Base-by-base conservation (phyloP, 2,113 vertebrate species). In the Pterocles orientalis region DNA sequence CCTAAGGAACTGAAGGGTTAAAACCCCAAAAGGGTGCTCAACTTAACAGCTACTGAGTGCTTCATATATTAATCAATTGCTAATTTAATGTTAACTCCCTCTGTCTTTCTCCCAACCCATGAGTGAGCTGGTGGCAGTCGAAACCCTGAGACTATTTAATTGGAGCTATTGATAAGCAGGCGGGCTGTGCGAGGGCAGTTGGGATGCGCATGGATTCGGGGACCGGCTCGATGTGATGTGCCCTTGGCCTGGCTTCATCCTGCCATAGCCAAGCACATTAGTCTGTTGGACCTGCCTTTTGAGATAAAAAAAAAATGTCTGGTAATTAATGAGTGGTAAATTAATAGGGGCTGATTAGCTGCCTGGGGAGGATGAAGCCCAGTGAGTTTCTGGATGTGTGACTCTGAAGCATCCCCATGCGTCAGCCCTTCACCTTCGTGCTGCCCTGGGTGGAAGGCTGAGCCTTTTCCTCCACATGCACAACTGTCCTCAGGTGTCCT, bases 61-160 rank as follows among this genome's bases (percentile, higher is more conserved):
- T 94, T 94, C 56, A 61, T 90, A 18, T 69, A 90, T 75, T 83
- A 95, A 95, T 97, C 43, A 56, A 95, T 95, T 73, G 47, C 16
- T 96, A 71, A 86, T 93, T 95, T 94, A 96, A 78, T 97, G 95
- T 90, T 80, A 94, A 56, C 36, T 69, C 39, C 68, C 80, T 24
- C 39, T 83, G 41, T 89, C 50, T 53, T 68, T 83, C 23, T 82
- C 62, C 75, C 48, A 43, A 18, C 33, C 33, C 11, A 1, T 20
- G 86, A 7, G 73, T 39, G 65, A 66, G 89, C 70, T 70, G 95
- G 66, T 78, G 94, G 50, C 1, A 0, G 54, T 92, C 5, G 5
- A 90, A 94, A 10, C 71, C 62, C 33, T 0, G 4, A 29, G 60
- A 41, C 43, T 36, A 10, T 94, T 90, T 90, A 84, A 95, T 93